phyloP scores from a whole-genome alignment of 1,140 invertebrate species.

The Bactericera cockerelli region DNA sequence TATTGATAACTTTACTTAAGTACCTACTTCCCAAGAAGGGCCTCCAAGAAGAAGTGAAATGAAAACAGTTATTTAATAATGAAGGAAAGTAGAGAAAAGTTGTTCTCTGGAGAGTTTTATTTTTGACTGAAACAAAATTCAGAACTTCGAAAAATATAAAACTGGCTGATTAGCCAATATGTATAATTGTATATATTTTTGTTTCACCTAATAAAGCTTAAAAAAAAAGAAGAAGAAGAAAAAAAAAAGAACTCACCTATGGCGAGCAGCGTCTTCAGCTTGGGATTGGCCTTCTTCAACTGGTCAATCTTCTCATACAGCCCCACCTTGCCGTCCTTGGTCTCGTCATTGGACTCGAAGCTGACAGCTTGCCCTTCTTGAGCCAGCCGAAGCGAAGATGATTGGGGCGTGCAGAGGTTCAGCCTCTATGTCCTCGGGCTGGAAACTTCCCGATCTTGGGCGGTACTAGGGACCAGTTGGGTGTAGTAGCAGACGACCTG shows the following conservation, averaged over 20 bases:
- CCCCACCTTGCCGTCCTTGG: constrained; percentile 77
- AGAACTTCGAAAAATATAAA: no score
- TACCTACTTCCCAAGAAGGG: no score
- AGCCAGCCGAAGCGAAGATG: constrained; percentile 91
- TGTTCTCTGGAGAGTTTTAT: no score
- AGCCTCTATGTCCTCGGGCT: constrained; percentile 87
- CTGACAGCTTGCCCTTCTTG: constrained; percentile 83
- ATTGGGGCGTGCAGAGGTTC: constrained; percentile 91
- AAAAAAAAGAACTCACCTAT: constrained; percentile 53
- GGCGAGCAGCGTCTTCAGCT: constrained; percentile 73
- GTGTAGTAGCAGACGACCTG: constrained; percentile 90
- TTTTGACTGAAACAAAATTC: no score
- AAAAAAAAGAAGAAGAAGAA: no score
- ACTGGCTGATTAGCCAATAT: no score
- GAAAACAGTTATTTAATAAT: no score
- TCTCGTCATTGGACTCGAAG: constrained; percentile 84
- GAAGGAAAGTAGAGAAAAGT: no score
- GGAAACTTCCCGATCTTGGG: constrained; percentile 82
- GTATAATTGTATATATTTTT: no score
- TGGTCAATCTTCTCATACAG: constrained; percentile 70
- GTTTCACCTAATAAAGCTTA: no score
- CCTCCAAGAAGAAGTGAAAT: no score
- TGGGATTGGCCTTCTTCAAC: constrained; percentile 76
- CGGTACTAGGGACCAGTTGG: constrained; percentile 93
- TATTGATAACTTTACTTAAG: no score